A percentile compares a stretch with the other conserved stretches of the same genome.
phyloP scores from a whole-genome alignment of 1,140 invertebrate genomes.

The Mya arenaria region DNA sequence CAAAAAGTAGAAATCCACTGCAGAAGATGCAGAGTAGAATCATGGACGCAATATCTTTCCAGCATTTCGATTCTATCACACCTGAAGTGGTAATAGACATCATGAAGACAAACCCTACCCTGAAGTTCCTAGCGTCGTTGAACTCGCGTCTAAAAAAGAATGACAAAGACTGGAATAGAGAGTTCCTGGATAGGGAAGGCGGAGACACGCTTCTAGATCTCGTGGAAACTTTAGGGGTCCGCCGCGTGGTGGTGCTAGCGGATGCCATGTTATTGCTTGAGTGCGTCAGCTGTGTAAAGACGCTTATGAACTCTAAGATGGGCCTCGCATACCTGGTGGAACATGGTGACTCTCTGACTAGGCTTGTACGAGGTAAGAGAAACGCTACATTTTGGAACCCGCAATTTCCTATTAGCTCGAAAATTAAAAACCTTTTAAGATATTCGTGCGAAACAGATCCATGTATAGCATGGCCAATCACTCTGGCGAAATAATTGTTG shows the following conservation, averaged over 20 bases:
- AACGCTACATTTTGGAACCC: too few relatives aligned
- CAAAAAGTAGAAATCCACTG: conserved; percentile 24
- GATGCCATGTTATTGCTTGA: conserved; percentile 82
- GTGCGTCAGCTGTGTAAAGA: conserved; percentile 81
- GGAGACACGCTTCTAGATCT: conserved; percentile 81
- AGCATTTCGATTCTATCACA: conserved; percentile 65
- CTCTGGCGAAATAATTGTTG: too few relatives aligned
- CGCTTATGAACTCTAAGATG: conserved; percentile 82
- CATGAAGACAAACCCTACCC: conserved; percentile 78
- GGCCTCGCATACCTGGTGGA: conserved; percentile 82
- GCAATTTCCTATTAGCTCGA: too few relatives aligned
- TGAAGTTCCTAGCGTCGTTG: conserved; percentile 80
- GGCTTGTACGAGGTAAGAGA: conserved; percentile 80
- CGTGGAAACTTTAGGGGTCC: conserved; percentile 79
- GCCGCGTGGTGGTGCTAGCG: conserved; percentile 73
- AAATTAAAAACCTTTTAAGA: too few relatives aligned
- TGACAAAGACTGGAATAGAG: conserved; percentile 81
- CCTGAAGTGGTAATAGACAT: conserved; percentile 78
- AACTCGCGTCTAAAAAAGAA: conserved; percentile 79
- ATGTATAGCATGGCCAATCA: too few relatives aligned
- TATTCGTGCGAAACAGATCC: too few relatives aligned
- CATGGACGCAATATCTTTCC: conserved; percentile 37
- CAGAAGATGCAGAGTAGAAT: conserved; percentile 39
- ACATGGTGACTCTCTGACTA: conserved; percentile 78
- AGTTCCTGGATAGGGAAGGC: conserved; percentile 82